These are phyloP conservation scores for Drosophila helvetica DNA, from an alignment of 2,888 invertebrate genomes.

Conservation along the genomic window DNA sequence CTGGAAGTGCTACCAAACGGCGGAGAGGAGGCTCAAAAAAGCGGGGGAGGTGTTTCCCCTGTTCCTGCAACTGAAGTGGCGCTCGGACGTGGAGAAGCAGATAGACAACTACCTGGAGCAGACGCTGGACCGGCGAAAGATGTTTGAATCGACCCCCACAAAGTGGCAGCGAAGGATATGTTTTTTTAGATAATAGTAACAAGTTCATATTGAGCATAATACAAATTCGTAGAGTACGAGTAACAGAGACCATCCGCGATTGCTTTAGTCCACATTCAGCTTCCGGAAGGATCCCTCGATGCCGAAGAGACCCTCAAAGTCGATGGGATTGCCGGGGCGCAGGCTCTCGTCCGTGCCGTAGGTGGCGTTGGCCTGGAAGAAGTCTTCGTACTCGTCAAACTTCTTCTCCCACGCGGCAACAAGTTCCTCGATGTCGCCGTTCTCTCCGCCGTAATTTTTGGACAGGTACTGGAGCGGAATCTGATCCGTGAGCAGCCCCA, in stretches of 20 bases:
- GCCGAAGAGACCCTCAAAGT: conserved; percentile 77
- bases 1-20: conserved; percentile 93
- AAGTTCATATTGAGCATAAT: background rate
- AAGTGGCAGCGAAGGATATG: conserved; percentile 89
- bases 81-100: conserved; percentile 86
- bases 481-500: conserved; percentile 85
- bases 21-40: conserved; percentile 89
- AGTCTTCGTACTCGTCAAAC: conserved; percentile 65
- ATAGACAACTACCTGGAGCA: conserved; percentile 86
- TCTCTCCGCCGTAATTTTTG: conserved; percentile 88
- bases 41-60: conserved; percentile 86
- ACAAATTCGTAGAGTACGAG: background rate
- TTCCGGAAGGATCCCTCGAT: conserved; percentile 81
- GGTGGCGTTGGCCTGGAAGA: conserved; percentile 67
- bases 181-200: conserved; percentile 85
- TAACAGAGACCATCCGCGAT: background rate
- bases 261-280: conserved; percentile 75
- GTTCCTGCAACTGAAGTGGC: conserved; percentile 86
- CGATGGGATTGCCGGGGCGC: conserved; percentile 71
- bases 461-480: conserved; percentile 87
- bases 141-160: conserved; percentile 86
- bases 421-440: conserved; percentile 83
- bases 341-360: conserved; percentile 77
- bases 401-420: conserved; percentile 70
- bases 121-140: conserved; percentile 84